Percentiles rank a stretch among this genome's conserved stretches.
Conservation (phyloP, 2,888 invertebrate species). For the Leucoptera coffeella region DNA sequence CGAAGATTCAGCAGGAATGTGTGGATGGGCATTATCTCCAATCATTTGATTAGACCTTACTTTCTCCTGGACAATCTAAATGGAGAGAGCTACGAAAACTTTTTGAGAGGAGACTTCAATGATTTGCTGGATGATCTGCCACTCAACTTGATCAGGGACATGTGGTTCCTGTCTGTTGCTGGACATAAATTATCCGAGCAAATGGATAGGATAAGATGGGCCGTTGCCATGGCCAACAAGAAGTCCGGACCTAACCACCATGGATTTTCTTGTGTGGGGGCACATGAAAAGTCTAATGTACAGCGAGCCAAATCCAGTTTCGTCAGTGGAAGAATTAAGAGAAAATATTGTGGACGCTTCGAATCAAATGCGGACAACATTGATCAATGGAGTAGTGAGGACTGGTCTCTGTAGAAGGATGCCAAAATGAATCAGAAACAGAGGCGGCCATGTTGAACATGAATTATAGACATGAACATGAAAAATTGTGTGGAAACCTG, state of each 20-base stretch:
- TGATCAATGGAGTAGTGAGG: neutral
- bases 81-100: slow-evolving; percentile 10
- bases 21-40: slow-evolving; percentile 10
- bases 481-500: too few species aligned
- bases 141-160: too few species aligned
- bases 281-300: too few species aligned
- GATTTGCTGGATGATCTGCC: slow-evolving; percentile 7
- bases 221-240: too few species aligned
- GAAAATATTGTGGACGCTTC: neutral
- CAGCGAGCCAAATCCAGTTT: too few species aligned
- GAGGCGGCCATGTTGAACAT: slow-evolving; percentile 1
- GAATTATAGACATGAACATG: too few species aligned
- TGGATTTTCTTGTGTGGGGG: too few species aligned
- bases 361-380: neutral
- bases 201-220: too few species aligned
- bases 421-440: neutral
- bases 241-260: too few species aligned
- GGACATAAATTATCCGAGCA: too few species aligned
- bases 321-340: neutral
- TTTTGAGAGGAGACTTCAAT: slow-evolving; percentile 5
- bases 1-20: slow-evolving; percentile 10
- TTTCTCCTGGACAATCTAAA: slow-evolving; percentile 11
- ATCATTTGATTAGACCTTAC: slow-evolving; percentile 10
- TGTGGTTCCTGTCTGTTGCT: too few species aligned
- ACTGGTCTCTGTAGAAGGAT: neutral